Base-by-base conservation (phyloP, 2,888 invertebrate genomes). In the Hirtodrosophila cameraria region DNA sequence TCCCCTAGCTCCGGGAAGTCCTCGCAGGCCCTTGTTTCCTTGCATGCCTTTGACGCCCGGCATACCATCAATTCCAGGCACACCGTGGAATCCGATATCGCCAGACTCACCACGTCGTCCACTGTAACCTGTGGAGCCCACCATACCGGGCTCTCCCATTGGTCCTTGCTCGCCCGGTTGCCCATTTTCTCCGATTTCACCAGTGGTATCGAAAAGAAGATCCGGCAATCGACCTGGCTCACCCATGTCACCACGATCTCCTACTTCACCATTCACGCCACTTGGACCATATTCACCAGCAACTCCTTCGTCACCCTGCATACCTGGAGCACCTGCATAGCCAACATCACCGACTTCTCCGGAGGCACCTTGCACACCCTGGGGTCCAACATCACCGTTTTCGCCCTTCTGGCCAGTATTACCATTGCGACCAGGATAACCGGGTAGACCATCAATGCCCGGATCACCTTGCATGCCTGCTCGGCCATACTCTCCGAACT, bases 31-130 rank as follows among this genome's bases (percentile, higher is more conserved):
- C 31, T 65, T 75, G 9, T 91, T 90, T 30, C 93, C 93, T 4
- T 94, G 94, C 82, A 93, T 93, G 8, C 96, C 96, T 68, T 92
- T 93, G 8, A 88, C 79, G 39, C 96, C 96, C 7, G 93, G 92
- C 73, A 91, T 91, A 23, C 96, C 96, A 45, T 93, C 92, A 5
- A 91, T 84, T 20, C 96, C 96, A 74, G 93, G 91, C 3, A 88
- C 71, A n/a, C 94, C 94, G 45, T 88, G 85, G 27, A 91, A 88
- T 9, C 95, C 94, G 7, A 90, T 86, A 31, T 91, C 91, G 45
- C 94, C 94, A 23, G 74, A 73, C 38, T 92, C 92, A 30, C 94
- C 94, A 70, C 90, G 91, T 1, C 88, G 88, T 7, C 70, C 70
- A 4, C n/a, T 31, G 3, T 8, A 15, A 1, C 70, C 70, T 1